Conservation (phyloP, 2,113 vertebrate genomes). For the Mormyrus lacerda region DNA sequence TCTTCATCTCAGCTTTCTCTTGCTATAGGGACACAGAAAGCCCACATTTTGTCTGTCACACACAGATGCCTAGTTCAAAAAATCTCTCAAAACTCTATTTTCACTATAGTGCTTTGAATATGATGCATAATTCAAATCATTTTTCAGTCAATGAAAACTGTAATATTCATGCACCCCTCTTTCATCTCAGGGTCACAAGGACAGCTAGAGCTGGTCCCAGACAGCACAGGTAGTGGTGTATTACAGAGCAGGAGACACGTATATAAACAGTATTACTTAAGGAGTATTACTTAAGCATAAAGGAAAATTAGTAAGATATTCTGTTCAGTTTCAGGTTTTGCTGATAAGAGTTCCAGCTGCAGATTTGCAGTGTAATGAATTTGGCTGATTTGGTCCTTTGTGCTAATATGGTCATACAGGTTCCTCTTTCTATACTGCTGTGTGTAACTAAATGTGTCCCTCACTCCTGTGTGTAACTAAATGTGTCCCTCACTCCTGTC, state of each 20-base stretch:
- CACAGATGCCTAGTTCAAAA: background rate
- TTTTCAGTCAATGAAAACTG: too few species aligned
- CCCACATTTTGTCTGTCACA: background rate
- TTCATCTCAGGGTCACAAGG: background rate
- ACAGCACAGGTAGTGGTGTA: background rate
- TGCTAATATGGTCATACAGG: background rate
- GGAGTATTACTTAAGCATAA: background rate
- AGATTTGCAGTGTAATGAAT: background rate
- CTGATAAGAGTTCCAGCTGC: background rate
- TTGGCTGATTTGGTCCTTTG: background rate
- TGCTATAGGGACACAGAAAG: slow-evolving; percentile 44
- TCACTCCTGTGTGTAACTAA: background rate
- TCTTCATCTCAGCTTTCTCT: slow-evolving; percentile 87
- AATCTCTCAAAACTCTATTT: background rate
- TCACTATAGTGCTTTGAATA: background rate
- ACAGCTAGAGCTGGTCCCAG: background rate
- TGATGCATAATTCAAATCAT: background rate
- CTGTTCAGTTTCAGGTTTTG: background rate
- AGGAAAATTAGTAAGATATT: background rate
- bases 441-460: background rate
- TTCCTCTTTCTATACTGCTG: background rate
- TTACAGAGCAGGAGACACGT: background rate
- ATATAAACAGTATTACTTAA: background rate
- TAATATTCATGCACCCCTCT: background rate
- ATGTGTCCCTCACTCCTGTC: background rate